Base-by-base conservation (phyloP, 2,113 vertebrate species). In the Phasianus colchicus region DNA sequence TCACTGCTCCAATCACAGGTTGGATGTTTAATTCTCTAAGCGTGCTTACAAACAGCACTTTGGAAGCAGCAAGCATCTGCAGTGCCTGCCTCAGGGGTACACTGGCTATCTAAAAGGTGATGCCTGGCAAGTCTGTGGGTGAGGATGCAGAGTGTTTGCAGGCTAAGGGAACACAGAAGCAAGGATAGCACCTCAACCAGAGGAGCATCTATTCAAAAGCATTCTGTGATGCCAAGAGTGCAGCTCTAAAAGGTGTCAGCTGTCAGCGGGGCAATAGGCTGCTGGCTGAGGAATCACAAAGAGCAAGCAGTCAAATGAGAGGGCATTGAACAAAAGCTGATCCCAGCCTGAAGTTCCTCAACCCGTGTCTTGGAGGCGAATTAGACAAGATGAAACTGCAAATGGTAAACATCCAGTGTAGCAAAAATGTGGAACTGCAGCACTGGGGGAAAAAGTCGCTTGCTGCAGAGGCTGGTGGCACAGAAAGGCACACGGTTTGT, bases 171-270 rank as follows among this genome's bases (percentile, higher is more conserved):
- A 55, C 71, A 73, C n/a, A 85, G 89, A 89, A 80, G 55, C 75
- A 57, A 84, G 78, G 78, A 89, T 75, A 88, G 67, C 50, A 79
- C 78, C 82, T 74, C 75, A 75, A 71, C 58, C 60, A 85, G 75
- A 70, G 75, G 61, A 42, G 17, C 43, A 27, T 18, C 60, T 40
- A 45, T 61, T 54, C 55, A 70, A 66, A 78, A 66, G 73, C 66
- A 29, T 38, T 6, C 9, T 0, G 0, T 40, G 76, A 29, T 25
- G 63, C 50, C 75, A 43, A 63, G 50, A 71, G 6, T 40, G 27
- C n/a, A 72, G 8, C 45, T 61, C 24, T 29, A 4, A 65, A 71
- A 85, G 4, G 30, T 36, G n/a, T 16, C 38, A 48, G 30, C 14
- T 27, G 36, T 32, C 20, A 27, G 15, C 0, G 0, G 11, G 18